phyloP scores from a whole-genome alignment of 2,888 invertebrate genomes.

The Catocala sponsa region DNA sequence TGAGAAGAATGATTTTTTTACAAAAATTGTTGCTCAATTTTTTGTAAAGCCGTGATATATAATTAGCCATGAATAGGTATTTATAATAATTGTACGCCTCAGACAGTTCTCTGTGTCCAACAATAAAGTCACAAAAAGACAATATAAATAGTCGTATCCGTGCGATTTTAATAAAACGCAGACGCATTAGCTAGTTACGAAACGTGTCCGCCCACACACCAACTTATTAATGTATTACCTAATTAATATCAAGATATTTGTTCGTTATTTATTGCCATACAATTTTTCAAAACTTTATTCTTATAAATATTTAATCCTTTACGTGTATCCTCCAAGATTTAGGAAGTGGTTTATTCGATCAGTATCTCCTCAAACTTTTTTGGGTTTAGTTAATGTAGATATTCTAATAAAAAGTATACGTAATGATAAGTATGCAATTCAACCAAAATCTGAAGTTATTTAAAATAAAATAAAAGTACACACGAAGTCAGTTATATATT shows the following conservation, averaged over 20 bases:
- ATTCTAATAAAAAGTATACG: too few species aligned
- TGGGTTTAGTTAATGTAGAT: too few species aligned
- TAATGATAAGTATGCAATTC: too few species aligned
- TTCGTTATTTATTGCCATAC: slow-evolving; percentile 38
- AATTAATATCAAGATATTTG: slow-evolving; percentile 34
- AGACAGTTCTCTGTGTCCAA: not conserved
- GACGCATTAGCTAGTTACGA: slow-evolving; percentile 24
- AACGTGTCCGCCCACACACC: slow-evolving; percentile 46
- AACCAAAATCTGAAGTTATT: too few species aligned
- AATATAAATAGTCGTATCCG: slow-evolving; percentile 17
- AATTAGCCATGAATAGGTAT: slow-evolving; percentile 10
- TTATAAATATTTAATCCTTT: slow-evolving; percentile 23
- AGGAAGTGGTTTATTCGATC: too few species aligned
- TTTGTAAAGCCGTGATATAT: not conserved
- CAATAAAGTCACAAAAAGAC: slow-evolving; percentile 13
- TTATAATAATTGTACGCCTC: not conserved
- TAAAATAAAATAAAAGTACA: too few species aligned
- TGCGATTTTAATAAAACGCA: slow-evolving; percentile 25
- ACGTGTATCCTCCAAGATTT: too few species aligned
- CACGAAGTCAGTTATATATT: too few species aligned
- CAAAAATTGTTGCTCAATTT: not conserved
- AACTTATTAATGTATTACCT: slow-evolving; percentile 41
- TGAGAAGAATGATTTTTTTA: too few species aligned
- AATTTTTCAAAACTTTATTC: slow-evolving; percentile 29
- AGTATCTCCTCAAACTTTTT: too few species aligned